Base-by-base conservation (phyloP, 2,888 invertebrate genomes). In the Gonocerus acuteangulatus region DNA sequence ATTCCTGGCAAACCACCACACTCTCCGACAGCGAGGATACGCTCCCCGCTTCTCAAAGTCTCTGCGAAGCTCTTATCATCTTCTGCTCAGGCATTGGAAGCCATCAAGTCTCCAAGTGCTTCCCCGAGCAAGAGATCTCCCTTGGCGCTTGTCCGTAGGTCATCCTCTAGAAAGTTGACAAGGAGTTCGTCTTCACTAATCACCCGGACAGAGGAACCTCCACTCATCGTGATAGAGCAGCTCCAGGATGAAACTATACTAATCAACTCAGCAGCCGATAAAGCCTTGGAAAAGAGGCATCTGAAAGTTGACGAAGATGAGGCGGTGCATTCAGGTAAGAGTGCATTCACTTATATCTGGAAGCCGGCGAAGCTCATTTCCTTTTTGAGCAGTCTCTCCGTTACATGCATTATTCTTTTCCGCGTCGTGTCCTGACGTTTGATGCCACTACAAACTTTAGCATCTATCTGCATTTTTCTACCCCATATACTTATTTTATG, bases 111-210 rank as follows among this genome's bases (percentile, higher is more conserved):
- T 19, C 65, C 65, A 0, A 39, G 61, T 2, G 45, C 62, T 2
- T 60, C 67, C 6, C 64, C 66, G 9, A 47, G 61, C 13, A 62
- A 62, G 36, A 65, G 67, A 21, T 68, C 71, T 18, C 73, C 75
- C 36, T 65, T 69, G 18, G 67, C 67, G 75, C 67, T 86, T 68
- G 85, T 86, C 69, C 78, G 86, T 11, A 77, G 86, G 61, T 85
- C 86, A 3, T 82, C 86, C 69, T 86, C 86, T 67, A 85, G 86
- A 1, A 86, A 86, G 71, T 71, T 86, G 49, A 82, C 84, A 1
- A 78, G 86, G 62, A 86, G 69, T 36, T 68, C 69, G 48, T 69
- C 69, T 16, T 67, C 67, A 19, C 66, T 68, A 11, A 61, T 67
- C 34, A 63, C 66, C 45, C 52, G 65, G 19, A 65, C 63, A 42